These are phyloP conservation scores for Neopelma chrysocephalum DNA, from an alignment of 2,797 vertebrate genomes.

Conservation along the genomic window DNA sequence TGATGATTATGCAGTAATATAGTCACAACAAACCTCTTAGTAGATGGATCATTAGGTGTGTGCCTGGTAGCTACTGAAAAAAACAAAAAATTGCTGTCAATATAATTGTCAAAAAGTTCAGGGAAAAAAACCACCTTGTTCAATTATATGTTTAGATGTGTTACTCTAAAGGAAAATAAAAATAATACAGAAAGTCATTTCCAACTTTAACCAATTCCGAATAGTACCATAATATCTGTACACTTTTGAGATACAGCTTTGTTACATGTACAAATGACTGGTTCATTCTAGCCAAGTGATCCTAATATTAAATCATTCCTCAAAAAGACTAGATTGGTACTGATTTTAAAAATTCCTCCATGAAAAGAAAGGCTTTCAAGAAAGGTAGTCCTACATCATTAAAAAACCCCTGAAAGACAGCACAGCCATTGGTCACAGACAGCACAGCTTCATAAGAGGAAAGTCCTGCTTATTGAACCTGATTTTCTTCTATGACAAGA, in stretches of 20 bases:
- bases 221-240: neutral
- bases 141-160: neutral
- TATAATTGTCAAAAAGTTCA: conserved; percentile 65
- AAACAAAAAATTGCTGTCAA: conserved; percentile 63
- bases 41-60: conserved; percentile 82
- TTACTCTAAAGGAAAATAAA: neutral
- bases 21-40: conserved; percentile 75
- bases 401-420: neutral
- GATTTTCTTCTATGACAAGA: neutral
- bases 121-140: neutral
- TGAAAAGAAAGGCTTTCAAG: neutral
- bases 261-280: neutral
- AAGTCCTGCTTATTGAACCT: neutral
- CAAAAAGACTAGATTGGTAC: neutral
- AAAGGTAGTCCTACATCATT: neutral
- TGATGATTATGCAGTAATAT: conserved; percentile 71
- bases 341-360: neutral
- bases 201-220: neutral
- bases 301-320: neutral
- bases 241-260: neutral
- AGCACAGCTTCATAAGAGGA: neutral
- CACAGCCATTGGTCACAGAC: neutral
- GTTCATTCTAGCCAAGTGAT: neutral
- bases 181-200: neutral
- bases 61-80: conserved; percentile 70